Conservation (phyloP, 2,113 vertebrate species). For the Myotis lucifugus region DNA sequence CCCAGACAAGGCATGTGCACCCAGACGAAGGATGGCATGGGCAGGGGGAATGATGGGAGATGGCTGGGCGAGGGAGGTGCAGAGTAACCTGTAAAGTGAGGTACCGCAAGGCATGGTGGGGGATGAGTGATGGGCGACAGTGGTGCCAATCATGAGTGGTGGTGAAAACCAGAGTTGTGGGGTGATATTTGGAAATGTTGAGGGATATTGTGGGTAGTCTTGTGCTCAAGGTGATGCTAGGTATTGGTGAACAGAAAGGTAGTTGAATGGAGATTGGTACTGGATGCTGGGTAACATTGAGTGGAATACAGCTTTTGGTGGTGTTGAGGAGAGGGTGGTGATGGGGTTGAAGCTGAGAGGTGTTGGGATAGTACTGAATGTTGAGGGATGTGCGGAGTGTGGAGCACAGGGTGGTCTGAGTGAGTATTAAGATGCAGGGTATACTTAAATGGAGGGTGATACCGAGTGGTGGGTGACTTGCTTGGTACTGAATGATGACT, state of each 20-base stretch:
- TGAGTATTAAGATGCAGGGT: neutral
- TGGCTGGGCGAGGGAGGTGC: no score
- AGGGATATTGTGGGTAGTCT: no score
- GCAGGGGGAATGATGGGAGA: neutral
- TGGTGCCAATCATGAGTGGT: fast-evolving
- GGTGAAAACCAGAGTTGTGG: neutral
- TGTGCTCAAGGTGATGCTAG: neutral
- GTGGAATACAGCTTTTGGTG: neutral
- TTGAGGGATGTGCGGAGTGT: neutral
- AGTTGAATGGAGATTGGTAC: neutral
- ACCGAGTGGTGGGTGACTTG: neutral
- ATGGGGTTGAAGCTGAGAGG: neutral
- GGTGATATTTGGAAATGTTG: neutral
- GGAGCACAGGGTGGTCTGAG: neutral
- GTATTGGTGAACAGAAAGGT: neutral
- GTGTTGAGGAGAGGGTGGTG: neutral
- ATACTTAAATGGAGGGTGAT: neutral
- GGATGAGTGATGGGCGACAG: neutral
- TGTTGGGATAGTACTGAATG: neutral
- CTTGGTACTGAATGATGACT: neutral
- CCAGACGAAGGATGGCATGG: neutral
- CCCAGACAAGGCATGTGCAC: slow-evolving; percentile 86
- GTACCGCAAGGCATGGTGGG: fast-evolving
- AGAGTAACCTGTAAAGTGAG: fast-evolving
- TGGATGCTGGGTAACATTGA: neutral